Evolutionary conservation across 2,113 vertebrate genomes (phyloP).

Genomic region (Vimba vimba): DNA sequence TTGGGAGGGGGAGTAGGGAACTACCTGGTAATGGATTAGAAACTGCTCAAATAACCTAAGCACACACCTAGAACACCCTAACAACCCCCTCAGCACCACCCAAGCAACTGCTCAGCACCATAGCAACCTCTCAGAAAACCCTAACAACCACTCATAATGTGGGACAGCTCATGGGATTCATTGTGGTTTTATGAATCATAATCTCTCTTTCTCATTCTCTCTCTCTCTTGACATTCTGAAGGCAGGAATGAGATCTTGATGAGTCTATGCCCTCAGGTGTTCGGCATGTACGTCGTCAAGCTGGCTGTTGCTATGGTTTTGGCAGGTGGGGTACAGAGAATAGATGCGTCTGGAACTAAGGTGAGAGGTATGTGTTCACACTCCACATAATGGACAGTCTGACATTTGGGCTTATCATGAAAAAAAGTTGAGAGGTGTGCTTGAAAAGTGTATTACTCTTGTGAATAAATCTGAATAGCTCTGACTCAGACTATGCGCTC

Average conservation of each 20-base stretch:
- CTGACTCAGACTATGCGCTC: constrained; percentile 24
- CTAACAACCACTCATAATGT: background rate
- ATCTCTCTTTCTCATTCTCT: background rate
- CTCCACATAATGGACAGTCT: background rate
- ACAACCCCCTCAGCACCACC: too few relatives aligned
- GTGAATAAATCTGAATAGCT: background rate
- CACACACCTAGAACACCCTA: background rate
- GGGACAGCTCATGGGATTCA: background rate
- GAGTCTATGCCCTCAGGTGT: constrained; percentile 95
- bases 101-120: background rate
- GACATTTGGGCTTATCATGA: background rate
- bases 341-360: constrained; percentile 89
- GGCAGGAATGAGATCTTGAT: constrained; percentile 93
- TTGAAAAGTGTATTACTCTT: background rate
- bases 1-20: too few relatives aligned
- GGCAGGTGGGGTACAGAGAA: constrained; percentile 93
- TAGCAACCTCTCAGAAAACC: background rate
- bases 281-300: constrained; percentile 94
- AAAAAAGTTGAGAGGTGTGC: background rate
- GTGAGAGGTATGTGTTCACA: constrained; percentile 81
- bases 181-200: background rate
- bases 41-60: background rate
- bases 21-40: background rate
- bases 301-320: constrained; percentile 93
- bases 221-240: constrained; percentile 61